Evolutionary conservation across 2,888 invertebrate species (phyloP).

Genomic region (Polydrusus tereticollis): DNA sequence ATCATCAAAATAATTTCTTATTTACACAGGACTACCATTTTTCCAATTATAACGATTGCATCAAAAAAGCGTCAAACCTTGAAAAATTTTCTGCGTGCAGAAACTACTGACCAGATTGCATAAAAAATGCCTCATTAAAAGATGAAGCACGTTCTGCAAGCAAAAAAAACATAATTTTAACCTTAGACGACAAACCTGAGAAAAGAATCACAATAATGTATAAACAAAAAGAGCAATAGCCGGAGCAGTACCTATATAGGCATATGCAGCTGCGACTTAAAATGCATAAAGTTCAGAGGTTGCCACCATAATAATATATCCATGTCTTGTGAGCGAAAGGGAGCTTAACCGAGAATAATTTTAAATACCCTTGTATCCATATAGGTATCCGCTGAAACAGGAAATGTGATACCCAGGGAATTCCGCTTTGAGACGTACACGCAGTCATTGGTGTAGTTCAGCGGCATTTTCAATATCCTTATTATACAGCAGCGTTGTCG

Average conservation of each 20-base stretch:
- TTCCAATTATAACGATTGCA: too few species aligned
- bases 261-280: constrained; percentile 37
- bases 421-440: constrained; percentile 9
- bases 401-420: constrained; percentile 44
- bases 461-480: too few species aligned
- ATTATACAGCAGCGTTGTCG: too few species aligned
- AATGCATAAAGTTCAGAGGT: constrained; percentile 48
- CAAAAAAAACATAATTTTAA: too few species aligned
- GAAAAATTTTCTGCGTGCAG: too few species aligned
- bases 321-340: constrained; percentile 37
- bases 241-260: background rate
- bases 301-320: constrained; percentile 35
- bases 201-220: background rate
- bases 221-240: constrained; percentile 5
- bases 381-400: constrained; percentile 39
- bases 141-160: too few species aligned
- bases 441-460: background rate
- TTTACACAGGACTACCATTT: too few species aligned
- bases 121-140: too few species aligned
- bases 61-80: too few species aligned
- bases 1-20: too few species aligned
- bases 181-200: background rate
- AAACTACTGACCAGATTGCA: too few species aligned
- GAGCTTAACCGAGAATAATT: constrained; percentile 43
- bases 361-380: constrained; percentile 48